Conservation (phyloP, 2,797 vertebrate species). For the Enteromius anoplus region DNA sequence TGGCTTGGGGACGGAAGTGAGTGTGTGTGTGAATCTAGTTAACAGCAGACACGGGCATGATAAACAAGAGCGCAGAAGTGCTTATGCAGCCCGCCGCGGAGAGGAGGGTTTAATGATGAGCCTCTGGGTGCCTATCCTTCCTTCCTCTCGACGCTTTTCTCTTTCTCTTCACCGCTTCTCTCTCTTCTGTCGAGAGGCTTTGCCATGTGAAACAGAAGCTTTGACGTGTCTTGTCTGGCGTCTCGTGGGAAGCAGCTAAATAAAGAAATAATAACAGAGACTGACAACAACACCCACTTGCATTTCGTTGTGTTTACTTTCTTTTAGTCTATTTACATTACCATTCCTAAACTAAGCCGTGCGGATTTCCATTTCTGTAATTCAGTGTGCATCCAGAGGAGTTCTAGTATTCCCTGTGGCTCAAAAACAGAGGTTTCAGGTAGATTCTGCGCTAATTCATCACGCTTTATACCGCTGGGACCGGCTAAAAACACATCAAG, state of each 20-base stretch:
- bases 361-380: conserved; percentile 26
- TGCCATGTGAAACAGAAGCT: conserved; percentile 48
- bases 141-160: conserved; percentile 15
- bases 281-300: conserved; percentile 48
- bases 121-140: conserved; percentile 46
- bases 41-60: conserved; percentile 43
- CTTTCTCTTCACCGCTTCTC: neutral
- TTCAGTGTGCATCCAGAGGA: neutral
- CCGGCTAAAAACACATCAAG: conserved; percentile 19
- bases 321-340: conserved; percentile 50
- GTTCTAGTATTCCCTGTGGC: conserved; percentile 16
- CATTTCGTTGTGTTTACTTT: conserved; percentile 41
- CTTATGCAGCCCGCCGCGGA: conserved; percentile 27
- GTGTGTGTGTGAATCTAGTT: conserved; percentile 60
- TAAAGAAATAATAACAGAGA: conserved; percentile 54
- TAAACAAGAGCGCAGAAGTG: conserved; percentile 46
- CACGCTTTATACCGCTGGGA: neutral
- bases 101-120: conserved; percentile 50
- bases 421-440: neutral
- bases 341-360: conserved; percentile 20
- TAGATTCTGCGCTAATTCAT: conserved; percentile 18
- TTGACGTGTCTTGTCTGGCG: conserved; percentile 47
- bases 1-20: conserved; percentile 61
- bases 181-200: conserved; percentile 34
- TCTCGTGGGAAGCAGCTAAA: conserved; percentile 51